These are phyloP conservation scores for Entomyzon cyanotis DNA, from an alignment of 2,113 vertebrate genomes.

Conservation along the genomic window DNA sequence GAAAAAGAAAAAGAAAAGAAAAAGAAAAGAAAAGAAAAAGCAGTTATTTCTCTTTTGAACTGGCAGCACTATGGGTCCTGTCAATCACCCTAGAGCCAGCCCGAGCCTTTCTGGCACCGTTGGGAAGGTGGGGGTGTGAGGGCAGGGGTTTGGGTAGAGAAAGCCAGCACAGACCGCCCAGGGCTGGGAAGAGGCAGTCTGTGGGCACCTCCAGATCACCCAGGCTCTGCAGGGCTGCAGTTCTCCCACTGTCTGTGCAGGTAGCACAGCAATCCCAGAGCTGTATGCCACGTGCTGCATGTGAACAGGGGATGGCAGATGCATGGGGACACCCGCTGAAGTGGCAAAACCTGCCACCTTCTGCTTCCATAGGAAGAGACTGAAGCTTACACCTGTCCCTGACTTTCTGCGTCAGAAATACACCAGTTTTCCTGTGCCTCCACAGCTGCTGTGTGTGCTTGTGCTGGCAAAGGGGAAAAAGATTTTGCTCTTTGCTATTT, in stretches of 20 bases:
- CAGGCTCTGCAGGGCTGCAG: neutral
- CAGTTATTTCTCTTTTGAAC: neutral
- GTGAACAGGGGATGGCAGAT: neutral
- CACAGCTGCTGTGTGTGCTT: accelerated
- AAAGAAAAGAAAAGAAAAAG: neutral
- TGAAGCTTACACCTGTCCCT: neutral
- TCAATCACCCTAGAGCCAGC: neutral
- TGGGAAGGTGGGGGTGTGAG: neutral
- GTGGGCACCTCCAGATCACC: neutral
- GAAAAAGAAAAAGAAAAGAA: neutral
- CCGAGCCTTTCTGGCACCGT: neutral
- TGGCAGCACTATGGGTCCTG: accelerated
- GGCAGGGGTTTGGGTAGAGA: neutral
- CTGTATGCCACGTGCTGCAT: neutral
- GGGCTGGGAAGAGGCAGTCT: neutral
- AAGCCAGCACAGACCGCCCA: neutral
- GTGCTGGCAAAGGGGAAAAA: neutral
- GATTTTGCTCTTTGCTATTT: neutral
- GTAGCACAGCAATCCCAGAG: neutral
- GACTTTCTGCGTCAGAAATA: neutral
- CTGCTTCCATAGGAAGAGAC: neutral
- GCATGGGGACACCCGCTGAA: neutral
- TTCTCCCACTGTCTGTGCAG: accelerated
- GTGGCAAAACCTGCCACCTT: neutral
- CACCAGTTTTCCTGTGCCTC: neutral